These are phyloP conservation scores for Crenichthys baileyi DNA, from an alignment of 2,797 vertebrate genomes.

Conservation along the genomic window DNA sequence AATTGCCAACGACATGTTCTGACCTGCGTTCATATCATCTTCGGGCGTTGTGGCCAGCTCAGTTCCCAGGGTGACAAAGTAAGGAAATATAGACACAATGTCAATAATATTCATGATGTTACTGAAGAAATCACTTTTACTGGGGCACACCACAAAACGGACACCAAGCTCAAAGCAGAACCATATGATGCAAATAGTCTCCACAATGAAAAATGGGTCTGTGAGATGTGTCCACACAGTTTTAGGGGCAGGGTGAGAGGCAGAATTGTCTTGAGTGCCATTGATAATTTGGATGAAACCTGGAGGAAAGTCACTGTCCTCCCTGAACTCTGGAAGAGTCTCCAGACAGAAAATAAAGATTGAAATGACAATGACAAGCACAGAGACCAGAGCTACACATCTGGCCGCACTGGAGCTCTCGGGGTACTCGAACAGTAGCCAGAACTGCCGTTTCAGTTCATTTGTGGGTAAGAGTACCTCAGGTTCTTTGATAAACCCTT, in stretches of 20 bases:
- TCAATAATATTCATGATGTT: conserved; percentile 99
- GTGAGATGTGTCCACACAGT: conserved; percentile 82
- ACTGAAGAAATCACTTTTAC: conserved; percentile 94
- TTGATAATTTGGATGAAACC: conserved; percentile 68
- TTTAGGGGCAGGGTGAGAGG: conserved; percentile 59
- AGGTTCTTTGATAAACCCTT: conserved; percentile 94
- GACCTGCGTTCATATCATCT: conserved; percentile 82
- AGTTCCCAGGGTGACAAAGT: conserved; percentile 94
- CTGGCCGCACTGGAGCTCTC: conserved; percentile 95
- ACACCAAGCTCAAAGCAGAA: conserved; percentile 94
- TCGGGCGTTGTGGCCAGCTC: conserved; percentile 90
- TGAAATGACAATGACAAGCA: conserved; percentile 95
- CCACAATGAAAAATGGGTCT: conserved; percentile 96
- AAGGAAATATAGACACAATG: conserved; percentile 96
- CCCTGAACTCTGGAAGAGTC: conserved; percentile 95
- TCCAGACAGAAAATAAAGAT: conserved; percentile 98
- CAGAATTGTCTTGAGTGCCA: conserved; percentile 73
- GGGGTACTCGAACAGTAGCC: conserved; percentile 97
- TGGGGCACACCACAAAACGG: conserved; percentile 94
- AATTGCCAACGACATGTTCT: conserved; percentile 96
- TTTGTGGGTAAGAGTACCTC: conserved; percentile 90
- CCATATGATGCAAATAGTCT: conserved; percentile 96
- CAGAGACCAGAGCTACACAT: conserved; percentile 92
- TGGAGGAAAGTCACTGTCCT: conserved; percentile 79
- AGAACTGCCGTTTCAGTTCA: conserved; percentile 93